phyloP scores from a whole-genome alignment of 2,888 invertebrate genomes.

The Elegia similella region DNA sequence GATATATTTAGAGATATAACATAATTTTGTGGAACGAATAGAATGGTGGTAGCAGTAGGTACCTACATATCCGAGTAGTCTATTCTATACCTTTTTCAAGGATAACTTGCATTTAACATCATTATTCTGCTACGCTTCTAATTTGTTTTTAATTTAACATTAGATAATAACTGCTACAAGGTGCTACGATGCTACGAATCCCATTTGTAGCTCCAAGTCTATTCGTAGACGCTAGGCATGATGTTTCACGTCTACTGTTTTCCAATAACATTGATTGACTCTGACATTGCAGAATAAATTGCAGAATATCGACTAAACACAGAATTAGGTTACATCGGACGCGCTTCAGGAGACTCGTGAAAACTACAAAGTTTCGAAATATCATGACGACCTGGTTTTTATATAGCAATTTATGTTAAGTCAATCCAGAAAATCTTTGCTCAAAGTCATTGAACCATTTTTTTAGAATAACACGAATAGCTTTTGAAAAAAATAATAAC shows the following conservation, averaged over 20 bases:
- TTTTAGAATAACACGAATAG: too few relatives aligned
- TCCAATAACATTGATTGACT: conserved; percentile 14
- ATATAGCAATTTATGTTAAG: neutral
- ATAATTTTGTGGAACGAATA: too few relatives aligned
- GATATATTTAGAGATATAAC: too few relatives aligned
- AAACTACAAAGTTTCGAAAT: neutral
- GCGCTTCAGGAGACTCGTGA: neutral
- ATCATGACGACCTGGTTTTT: neutral
- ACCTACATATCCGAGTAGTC: too few relatives aligned
- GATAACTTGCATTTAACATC: too few relatives aligned
- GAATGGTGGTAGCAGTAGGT: too few relatives aligned
- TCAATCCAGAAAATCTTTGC: too few relatives aligned
- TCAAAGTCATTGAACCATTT: too few relatives aligned
- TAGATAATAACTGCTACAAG: neutral
- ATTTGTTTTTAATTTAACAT: neutral
- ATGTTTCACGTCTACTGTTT: neutral
- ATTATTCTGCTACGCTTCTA: too few relatives aligned
- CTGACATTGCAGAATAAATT: conserved; percentile 19
- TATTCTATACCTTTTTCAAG: too few relatives aligned
- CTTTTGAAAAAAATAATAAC: too few relatives aligned
- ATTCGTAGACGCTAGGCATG: neutral
- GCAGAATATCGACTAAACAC: conserved; percentile 15
- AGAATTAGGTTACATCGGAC: conserved; percentile 7
- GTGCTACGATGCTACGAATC: neutral
- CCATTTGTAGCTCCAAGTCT: neutral